Evolutionary conservation across 2,888 invertebrate genomes (phyloP).

Genomic region (Zelleria hepariella): DNA sequence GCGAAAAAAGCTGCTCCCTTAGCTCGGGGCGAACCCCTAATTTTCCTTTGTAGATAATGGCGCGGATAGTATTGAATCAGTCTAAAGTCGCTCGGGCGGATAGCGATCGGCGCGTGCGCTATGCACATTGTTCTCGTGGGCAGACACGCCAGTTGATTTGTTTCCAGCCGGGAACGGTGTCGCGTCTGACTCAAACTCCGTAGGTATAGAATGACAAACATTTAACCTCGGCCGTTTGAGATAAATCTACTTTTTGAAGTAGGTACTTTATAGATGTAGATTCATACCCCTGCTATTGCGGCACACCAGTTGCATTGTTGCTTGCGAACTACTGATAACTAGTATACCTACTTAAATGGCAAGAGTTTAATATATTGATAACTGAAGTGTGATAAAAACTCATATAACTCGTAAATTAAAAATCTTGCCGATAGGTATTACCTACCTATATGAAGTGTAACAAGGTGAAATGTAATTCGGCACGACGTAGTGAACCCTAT

Average conservation of each 20-base stretch:
- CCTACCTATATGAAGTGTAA: too few relatives aligned
- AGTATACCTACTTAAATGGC: too few relatives aligned
- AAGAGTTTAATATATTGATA: too few relatives aligned
- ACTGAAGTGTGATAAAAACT: neutral
- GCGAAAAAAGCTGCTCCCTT: neutral
- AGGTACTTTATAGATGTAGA: neutral
- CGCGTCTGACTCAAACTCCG: neutral
- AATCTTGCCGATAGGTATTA: too few relatives aligned
- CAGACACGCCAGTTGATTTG: constrained; percentile 1
- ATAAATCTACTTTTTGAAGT: constrained; percentile 1
- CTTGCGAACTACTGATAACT: too few relatives aligned
- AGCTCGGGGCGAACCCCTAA: neutral
- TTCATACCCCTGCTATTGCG: neutral
- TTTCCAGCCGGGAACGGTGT: neutral
- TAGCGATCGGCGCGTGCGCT: constrained; percentile 10
- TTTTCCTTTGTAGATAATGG: neutral
- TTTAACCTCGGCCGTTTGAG: neutral
- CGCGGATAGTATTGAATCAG: neutral
- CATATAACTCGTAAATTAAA: too few relatives aligned
- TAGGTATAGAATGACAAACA: neutral
- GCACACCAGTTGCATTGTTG: neutral
- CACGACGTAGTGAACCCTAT: too few relatives aligned
- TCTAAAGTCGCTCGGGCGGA: neutral
- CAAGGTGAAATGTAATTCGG: too few relatives aligned
- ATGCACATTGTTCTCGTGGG: constrained; percentile 11